Conservation (phyloP, 2,113 vertebrate genomes). For the Sinosuthora webbiana region DNA sequence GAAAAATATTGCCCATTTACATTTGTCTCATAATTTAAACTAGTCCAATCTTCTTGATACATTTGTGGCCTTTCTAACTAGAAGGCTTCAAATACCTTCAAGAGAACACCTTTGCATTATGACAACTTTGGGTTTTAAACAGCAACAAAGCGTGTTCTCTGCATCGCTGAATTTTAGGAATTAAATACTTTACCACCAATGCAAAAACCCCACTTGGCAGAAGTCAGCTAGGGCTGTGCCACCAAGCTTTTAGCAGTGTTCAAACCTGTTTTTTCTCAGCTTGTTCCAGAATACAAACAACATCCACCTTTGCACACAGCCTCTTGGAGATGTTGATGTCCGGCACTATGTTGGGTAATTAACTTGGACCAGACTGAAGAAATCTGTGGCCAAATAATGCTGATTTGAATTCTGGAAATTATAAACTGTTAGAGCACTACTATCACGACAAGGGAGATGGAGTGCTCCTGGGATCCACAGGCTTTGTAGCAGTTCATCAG, state of each 20-base stretch:
- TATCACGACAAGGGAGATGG: not conserved
- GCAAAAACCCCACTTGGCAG: not conserved
- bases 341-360: not conserved
- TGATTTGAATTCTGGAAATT: not conserved
- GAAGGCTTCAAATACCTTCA: not conserved
- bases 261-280: not conserved
- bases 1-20: not conserved
- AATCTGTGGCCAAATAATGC: not conserved
- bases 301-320: not conserved
- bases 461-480: not conserved
- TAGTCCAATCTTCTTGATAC: not conserved
- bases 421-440: not conserved
- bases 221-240: not conserved
- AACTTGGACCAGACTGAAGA: not conserved
- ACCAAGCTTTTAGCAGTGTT: not conserved
- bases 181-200: not conserved
- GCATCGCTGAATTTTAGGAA: not conserved
- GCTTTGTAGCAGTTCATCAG: not conserved
- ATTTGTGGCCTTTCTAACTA: not conserved
- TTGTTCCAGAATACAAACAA: not conserved
- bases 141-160: not conserved
- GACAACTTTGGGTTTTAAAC: not conserved
- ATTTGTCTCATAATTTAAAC: not conserved
- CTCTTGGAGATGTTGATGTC: not conserved
- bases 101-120: not conserved